A percentile compares a stretch with the other conserved stretches of the same genome.
phyloP scores from a whole-genome alignment of 2,113 vertebrate species.

The Copsychus sechellarum region DNA sequence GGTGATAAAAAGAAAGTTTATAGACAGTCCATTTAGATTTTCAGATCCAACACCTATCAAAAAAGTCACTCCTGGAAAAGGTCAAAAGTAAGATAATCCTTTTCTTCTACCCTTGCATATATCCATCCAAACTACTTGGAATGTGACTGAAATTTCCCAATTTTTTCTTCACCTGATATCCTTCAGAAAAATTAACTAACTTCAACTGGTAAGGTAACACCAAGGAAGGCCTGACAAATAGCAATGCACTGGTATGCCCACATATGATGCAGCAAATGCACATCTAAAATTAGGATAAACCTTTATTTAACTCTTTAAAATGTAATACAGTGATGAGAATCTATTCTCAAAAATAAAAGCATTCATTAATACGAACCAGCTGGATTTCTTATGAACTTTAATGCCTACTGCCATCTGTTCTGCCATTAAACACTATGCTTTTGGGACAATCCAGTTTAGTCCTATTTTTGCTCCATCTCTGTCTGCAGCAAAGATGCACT shows the following conservation, averaged over 20 bases:
- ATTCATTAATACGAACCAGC: background rate
- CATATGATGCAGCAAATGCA: accelerated
- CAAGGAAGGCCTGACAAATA: background rate
- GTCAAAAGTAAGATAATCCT: background rate
- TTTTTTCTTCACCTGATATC: background rate
- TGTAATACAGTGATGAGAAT: background rate
- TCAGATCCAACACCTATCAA: background rate
- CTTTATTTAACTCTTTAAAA: background rate
- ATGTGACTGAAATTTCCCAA: background rate
- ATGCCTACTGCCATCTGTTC: background rate
- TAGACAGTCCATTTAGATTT: background rate
- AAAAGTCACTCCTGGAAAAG: background rate
- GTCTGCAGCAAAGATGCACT: background rate
- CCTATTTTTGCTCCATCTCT: background rate
- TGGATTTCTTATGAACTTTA: background rate
- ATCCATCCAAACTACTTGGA: background rate
- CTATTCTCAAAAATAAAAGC: background rate
- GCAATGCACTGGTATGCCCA: background rate
- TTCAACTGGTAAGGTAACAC: background rate
- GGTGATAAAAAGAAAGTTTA: background rate
- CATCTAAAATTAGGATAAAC: background rate
- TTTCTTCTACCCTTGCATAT: background rate
- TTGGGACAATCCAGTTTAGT: background rate
- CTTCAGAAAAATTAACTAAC: background rate
- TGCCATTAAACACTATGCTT: background rate